Base-by-base conservation (phyloP, 2,888 invertebrate genomes). In the Atrina japonica region DNA sequence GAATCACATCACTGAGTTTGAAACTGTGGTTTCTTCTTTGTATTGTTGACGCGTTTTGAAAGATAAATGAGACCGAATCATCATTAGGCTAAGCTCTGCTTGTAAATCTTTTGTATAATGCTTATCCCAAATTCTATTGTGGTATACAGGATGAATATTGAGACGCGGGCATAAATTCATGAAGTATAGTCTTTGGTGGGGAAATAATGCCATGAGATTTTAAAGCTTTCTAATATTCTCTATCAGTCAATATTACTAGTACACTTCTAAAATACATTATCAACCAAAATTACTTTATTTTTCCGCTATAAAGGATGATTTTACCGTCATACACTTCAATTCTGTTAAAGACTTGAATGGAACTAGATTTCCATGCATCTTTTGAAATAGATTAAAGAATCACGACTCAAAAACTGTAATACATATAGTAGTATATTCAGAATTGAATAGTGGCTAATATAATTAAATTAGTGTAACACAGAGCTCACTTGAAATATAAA, bases 91-190 rank as follows among this genome's bases (percentile, higher is more conserved):
- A 47, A 56, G 45, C 58, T 49, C 27, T 41, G 55, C 66, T 43
- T 66, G 58, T 66, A 58, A 66, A 45, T 58, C 66, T 58, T 58
- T 66, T 61, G 61, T 61, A n/a, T 47, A 27, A 21, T 27, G 30
- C 61, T 61, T 49, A 49, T 49, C 47, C 25, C 25, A 61, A 61
- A 61, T 61, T 61, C 61, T 61, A 49, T 49, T 61, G 49, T 47
- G 30, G 43, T n/a, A 49, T 49, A 30, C 7, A 27, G 18, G 49
- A 45, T 30, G 27, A 49, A 49, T 49, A 61, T 61, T 49, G 49
- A 61, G 61, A 49, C 30, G 29, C 18, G 21, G 30, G 29, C 30
- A 61, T 61, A 61, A 61, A 61, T 61, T 61, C 61, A 61, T 61
- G 61, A 61, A 61, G 43, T 61, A 35, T 30, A 35, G 49, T 18